Base-by-base conservation (phyloP, 2,113 vertebrate species). In the Terrapene triunguis region DNA sequence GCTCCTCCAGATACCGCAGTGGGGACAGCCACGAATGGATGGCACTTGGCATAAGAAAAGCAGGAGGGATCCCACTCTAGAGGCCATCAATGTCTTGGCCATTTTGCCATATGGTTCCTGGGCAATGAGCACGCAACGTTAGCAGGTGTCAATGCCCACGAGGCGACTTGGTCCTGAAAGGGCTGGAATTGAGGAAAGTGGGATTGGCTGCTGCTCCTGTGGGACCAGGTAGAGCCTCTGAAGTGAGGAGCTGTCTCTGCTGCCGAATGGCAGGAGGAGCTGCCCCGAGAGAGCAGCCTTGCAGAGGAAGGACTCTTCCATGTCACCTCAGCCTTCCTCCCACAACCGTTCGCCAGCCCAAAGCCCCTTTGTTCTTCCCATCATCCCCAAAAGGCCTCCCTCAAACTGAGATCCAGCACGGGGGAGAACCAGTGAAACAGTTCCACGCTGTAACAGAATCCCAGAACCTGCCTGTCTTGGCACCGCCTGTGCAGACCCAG, bases 121-220 rank as follows among this genome's bases (percentile, higher is more conserved):
- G 3, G 59, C 19, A 48, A 19, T 57, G 25, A n/a, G 1, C 80
- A 5, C 25, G 0, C 29, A 44, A 55, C 1, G 2, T n/a, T 74
- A 88, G 21, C 29, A 47, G 25, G 6, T 32, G 51, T 42, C 62
- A 93, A 50, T 16, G 13, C 3, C 4, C 69, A 8, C 4, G 6
- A 85, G 87, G 50, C 3, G 44, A 38, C 32, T 38, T 19, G 47
- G 38, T 76, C 51, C 17, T 48, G 32, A 19, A 69, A n/a, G 62
- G 83, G 2, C 4, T 81, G 27, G 3, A 13, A 42, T 21, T 85
- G 59, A 19, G 24, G 14, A n/a, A 88, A 84, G 35, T 5, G 50
- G 6, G 8, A 62, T 21, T 16, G 51, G 8, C 80, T 84, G 80
- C 6, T 42, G 3, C 35, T 84, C 21, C 16, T 35, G 88, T 29